Percentiles rank a stretch among this genome's conserved stretches.
Conservation (phyloP, 2,888 invertebrate genomes). For the Cheilosia variabilis region DNA sequence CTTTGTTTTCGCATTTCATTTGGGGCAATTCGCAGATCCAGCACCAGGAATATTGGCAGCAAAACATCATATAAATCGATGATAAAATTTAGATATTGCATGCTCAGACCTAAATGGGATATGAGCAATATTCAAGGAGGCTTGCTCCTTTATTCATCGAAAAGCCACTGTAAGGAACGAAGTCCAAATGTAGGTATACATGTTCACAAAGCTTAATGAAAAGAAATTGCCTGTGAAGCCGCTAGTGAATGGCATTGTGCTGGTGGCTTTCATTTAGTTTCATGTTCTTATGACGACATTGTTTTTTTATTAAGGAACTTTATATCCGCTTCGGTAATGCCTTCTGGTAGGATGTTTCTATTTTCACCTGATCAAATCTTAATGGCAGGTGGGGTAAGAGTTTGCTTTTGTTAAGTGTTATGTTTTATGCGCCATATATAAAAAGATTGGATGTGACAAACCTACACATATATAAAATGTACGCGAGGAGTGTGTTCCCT, state of each 20-base stretch:
- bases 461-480: background rate
- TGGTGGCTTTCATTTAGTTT: slow-evolving; percentile 46
- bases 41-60: slow-evolving; percentile 34
- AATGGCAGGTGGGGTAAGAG: slow-evolving; percentile 24
- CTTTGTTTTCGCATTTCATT: slow-evolving; percentile 53
- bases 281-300: slow-evolving; percentile 57
- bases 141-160: slow-evolving; percentile 47
- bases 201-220: slow-evolving; percentile 65
- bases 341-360: slow-evolving; percentile 52
- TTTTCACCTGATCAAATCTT: slow-evolving; percentile 61
- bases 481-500: background rate
- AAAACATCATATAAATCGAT: slow-evolving; percentile 69
- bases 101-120: slow-evolving; percentile 62
- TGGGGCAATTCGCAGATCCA: slow-evolving; percentile 34
- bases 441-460: slow-evolving; percentile 6
- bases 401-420: slow-evolving; percentile 41
- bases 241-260: slow-evolving; percentile 37
- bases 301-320: slow-evolving; percentile 59
- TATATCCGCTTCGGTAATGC: slow-evolving; percentile 55
- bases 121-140: slow-evolving; percentile 47
- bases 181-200: slow-evolving; percentile 34
- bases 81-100: slow-evolving; percentile 70
- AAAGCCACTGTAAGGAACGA: slow-evolving; percentile 53
- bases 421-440: slow-evolving; percentile 7
- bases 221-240: slow-evolving; percentile 71